Percentiles rank a stretch among this genome's conserved stretches.
Evolutionary conservation across 2,113 vertebrate genomes (phyloP).

Genomic region (Calidris pygmaea): DNA sequence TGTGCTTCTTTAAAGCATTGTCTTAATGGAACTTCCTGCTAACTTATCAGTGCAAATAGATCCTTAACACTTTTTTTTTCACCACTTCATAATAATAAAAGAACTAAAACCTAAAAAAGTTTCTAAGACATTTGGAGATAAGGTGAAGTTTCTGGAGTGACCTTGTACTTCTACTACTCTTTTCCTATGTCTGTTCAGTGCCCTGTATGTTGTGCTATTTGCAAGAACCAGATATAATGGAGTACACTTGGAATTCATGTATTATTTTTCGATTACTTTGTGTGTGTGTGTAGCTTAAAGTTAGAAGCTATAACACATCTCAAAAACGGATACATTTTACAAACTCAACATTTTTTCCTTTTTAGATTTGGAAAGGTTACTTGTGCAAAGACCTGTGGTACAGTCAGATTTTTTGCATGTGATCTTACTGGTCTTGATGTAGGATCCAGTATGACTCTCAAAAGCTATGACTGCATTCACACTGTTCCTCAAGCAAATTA

Average conservation of each 20-base stretch:
- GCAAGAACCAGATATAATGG: neutral
- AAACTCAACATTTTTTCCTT: neutral
- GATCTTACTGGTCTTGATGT: neutral
- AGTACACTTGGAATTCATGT: fast-evolving
- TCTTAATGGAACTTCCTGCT: neutral
- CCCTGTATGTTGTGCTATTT: neutral
- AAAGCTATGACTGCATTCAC: neutral
- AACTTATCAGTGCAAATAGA: neutral
- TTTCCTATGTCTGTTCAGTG: neutral
- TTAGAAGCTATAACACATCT: neutral
- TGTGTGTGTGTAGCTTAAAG: neutral
- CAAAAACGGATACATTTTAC: neutral
- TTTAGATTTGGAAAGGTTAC: neutral
- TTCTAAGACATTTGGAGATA: neutral
- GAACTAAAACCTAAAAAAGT: neutral
- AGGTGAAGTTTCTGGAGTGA: neutral
- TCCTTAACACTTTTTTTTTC: neutral
- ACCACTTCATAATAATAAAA: neutral
- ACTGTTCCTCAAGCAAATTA: neutral
- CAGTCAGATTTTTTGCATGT: neutral
- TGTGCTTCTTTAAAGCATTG: neutral
- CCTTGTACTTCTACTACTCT: neutral
- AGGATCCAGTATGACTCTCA: neutral
- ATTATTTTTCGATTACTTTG: neutral
- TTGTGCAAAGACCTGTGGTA: neutral